Conservation (phyloP, 2,888 invertebrate genomes). For the Caenorhabditis auriculariae region DNA sequence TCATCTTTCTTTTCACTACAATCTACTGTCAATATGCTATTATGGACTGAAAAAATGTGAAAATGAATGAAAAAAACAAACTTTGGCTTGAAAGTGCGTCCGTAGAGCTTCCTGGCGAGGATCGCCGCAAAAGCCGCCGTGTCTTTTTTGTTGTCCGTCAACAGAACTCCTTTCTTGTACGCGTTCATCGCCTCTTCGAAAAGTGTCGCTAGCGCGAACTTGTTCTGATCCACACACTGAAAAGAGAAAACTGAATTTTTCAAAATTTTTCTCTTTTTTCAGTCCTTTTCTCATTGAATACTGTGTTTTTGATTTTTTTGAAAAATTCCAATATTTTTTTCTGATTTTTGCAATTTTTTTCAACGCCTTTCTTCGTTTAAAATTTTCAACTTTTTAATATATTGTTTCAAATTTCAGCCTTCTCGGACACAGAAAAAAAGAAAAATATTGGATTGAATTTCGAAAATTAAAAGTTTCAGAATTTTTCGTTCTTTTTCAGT, state of each 20-base stretch:
- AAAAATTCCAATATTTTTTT: not conserved
- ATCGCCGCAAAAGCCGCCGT: slow-evolving; percentile 20
- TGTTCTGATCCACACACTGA: slow-evolving; percentile 23
- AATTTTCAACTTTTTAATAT: too few relatives aligned
- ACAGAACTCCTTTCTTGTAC: slow-evolving; percentile 12
- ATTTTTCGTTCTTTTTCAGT: too few relatives aligned
- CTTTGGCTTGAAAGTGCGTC: slow-evolving; percentile 21
- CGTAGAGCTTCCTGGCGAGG: slow-evolving; percentile 13
- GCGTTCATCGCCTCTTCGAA: slow-evolving; percentile 18
- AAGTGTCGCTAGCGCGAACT: slow-evolving; percentile 17
- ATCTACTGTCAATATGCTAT: too few relatives aligned
- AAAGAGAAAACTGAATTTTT: too few relatives aligned
- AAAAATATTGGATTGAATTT: too few relatives aligned
- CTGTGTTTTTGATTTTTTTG: too few relatives aligned
- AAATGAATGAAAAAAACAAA: too few relatives aligned
- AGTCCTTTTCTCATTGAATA: not conserved
- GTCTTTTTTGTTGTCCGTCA: slow-evolving; percentile 20
- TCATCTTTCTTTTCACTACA: not conserved
- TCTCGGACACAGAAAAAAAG: too few relatives aligned
- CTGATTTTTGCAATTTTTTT: not conserved
- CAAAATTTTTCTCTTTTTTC: not conserved
- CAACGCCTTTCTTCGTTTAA: too few relatives aligned
- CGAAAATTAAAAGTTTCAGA: too few relatives aligned
- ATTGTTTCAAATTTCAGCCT: too few relatives aligned
- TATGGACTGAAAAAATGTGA: too few relatives aligned